Conservation (phyloP, 2,888 invertebrate species). For the Sinohyriopsis cumingii region DNA sequence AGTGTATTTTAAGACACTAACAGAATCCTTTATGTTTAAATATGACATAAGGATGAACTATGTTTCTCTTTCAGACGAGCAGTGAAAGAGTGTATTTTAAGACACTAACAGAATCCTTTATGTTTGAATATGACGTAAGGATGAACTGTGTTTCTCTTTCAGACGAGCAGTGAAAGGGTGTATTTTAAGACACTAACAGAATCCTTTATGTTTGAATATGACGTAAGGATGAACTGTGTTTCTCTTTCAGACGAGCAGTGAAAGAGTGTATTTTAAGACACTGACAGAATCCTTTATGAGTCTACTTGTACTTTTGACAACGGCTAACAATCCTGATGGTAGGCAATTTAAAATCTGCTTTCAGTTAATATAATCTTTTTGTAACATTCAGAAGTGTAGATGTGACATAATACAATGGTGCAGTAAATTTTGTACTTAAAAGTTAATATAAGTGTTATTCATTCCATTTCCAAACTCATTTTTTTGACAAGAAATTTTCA, state of each 20-base stretch:
- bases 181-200: conserved; percentile 64
- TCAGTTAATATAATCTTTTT: too few relatives aligned
- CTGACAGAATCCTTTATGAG: conserved; percentile 65
- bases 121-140: conserved; percentile 15
- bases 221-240: background rate
- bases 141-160: background rate
- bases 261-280: conserved; percentile 57
- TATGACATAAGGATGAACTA: background rate
- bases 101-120: conserved; percentile 61
- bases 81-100: conserved; percentile 55
- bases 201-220: conserved; percentile 48
- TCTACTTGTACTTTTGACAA: conserved; percentile 68
- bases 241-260: conserved; percentile 12
- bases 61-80: background rate
- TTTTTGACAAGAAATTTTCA: too few relatives aligned
- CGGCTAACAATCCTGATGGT: conserved; percentile 72
- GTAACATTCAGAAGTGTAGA: too few relatives aligned
- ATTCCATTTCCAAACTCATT: too few relatives aligned
- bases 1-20: too few relatives aligned
- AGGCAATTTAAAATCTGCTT: conserved; percentile 15
- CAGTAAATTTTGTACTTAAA: too few relatives aligned
- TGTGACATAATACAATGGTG: too few relatives aligned
- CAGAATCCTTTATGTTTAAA: too few relatives aligned
- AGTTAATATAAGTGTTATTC: too few relatives aligned
- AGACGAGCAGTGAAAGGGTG: conserved; percentile 21